These are phyloP conservation scores for Leptinotarsa defecta DNA, from an alignment of 1,140 invertebrate genomes.

Conservation along the genomic window DNA sequence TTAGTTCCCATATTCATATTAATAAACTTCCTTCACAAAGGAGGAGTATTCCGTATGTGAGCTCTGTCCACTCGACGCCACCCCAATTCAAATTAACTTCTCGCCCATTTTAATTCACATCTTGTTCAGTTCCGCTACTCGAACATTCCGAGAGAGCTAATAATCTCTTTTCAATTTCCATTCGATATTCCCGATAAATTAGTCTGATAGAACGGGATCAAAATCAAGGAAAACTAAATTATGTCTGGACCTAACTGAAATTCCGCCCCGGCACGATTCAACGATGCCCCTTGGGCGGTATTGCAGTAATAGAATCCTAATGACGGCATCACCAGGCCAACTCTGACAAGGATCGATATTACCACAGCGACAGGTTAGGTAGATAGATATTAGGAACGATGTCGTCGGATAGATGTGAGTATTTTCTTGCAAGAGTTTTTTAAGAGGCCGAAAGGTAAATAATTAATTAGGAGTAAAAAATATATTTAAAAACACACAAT, in stretches of 20 bases:
- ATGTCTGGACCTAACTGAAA: constrained; percentile 8
- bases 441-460: no score
- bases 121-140: not conserved
- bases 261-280: constrained; percentile 2
- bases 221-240: constrained; percentile 4
- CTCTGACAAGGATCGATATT: not conserved
- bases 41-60: no score
- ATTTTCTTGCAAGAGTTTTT: no score
- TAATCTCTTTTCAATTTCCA: constrained; percentile 8
- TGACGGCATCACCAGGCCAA: constrained; percentile 4
- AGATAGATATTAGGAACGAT: no score
- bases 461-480: no score
- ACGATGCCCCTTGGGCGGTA: not conserved
- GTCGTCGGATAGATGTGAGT: no score
- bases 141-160: not conserved
- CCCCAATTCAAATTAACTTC: not conserved
- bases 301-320: constrained; percentile 3
- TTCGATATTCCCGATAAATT: constrained; percentile 1
- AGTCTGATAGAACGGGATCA: constrained; percentile 5
- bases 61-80: not conserved
- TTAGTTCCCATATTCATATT: no score
- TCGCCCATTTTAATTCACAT: not conserved
- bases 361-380: not conserved
- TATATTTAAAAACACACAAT: no score
- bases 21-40: no score